Percentiles rank a stretch among this genome's conserved stretches.
These are phyloP conservation scores for Sciurus vulgaris DNA, from an alignment of 2,797 vertebrate genomes.

Conservation along the genomic window DNA sequence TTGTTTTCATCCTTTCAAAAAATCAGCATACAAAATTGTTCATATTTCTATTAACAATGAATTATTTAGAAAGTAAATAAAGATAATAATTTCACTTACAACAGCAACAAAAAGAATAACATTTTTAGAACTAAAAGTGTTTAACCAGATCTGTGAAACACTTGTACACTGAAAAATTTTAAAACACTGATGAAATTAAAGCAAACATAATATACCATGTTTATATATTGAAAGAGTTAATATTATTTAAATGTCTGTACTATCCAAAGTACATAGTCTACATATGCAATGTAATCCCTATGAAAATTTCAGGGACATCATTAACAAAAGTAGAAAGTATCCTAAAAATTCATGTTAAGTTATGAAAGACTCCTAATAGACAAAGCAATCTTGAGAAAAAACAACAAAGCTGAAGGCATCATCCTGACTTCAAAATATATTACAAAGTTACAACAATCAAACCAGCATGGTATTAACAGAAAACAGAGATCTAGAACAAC, in stretches of 20 bases:
- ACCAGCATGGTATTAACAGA: not conserved
- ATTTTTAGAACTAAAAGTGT: not conserved
- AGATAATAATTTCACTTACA: not conserved
- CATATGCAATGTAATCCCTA: not conserved
- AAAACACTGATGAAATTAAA: not conserved
- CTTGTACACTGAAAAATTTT: not conserved
- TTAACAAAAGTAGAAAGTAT: not conserved
- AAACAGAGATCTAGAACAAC: not conserved
- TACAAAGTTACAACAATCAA: not conserved
- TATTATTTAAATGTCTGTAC: not conserved
- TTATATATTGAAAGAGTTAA: not conserved
- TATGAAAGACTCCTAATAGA: not conserved
- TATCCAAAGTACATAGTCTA: not conserved
- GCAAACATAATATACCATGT: not conserved
- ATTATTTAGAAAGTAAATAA: not conserved
- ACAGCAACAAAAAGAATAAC: not conserved
- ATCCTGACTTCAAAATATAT: not conserved
- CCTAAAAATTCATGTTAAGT: not conserved
- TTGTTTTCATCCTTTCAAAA: not conserved
- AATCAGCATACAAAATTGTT: not conserved
- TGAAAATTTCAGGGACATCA: not conserved
- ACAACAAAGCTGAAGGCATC: not conserved
- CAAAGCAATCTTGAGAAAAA: not conserved
- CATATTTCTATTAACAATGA: not conserved
- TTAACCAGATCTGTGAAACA: not conserved